Conservation (phyloP, 1,140 invertebrate genomes). For the Aphaenogaster floridana region DNA sequence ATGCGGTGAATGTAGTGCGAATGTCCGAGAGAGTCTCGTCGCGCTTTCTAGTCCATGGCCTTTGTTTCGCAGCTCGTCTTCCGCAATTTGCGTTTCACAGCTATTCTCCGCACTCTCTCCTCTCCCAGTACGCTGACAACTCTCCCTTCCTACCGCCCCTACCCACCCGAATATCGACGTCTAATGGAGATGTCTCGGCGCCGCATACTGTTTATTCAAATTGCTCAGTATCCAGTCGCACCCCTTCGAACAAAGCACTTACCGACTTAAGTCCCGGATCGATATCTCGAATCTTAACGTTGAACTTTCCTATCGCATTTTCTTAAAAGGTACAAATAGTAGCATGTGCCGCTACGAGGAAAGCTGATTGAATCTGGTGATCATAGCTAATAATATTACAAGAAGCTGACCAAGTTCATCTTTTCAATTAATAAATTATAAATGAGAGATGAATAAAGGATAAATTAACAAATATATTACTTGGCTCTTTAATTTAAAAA, state of each 20-base stretch:
- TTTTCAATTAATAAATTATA: neutral
- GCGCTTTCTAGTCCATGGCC: slow-evolving; percentile 27
- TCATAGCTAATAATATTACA: neutral
- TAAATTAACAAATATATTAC: neutral
- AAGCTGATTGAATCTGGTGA: neutral
- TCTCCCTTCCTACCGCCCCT: neutral
- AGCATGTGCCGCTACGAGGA: neutral
- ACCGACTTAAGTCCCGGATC: slow-evolving; percentile 30
- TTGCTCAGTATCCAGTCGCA: slow-evolving; percentile 66
- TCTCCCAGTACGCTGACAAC: neutral
- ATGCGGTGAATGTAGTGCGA: slow-evolving; percentile 12
- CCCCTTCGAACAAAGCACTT: slow-evolving; percentile 18
- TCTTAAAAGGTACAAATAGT: slow-evolving; percentile 15
- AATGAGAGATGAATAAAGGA: neutral
- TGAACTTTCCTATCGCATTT: slow-evolving; percentile 17
- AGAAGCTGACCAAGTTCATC: neutral
- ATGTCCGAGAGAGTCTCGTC: slow-evolving; percentile 34
- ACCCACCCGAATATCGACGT: slow-evolving; percentile 77
- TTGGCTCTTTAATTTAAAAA: neutral
- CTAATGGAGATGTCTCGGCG: slow-evolving; percentile 77
- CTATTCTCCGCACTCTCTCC: slow-evolving; percentile 11
- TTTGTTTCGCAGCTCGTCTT: slow-evolving; percentile 43
- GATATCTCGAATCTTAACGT: slow-evolving; percentile 35
- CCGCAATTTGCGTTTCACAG: slow-evolving; percentile 50
- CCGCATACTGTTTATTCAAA: slow-evolving; percentile 79